Evolutionary conservation across 2,113 vertebrate genomes (phyloP).

Genomic region (Myotis yumanensis): DNA sequence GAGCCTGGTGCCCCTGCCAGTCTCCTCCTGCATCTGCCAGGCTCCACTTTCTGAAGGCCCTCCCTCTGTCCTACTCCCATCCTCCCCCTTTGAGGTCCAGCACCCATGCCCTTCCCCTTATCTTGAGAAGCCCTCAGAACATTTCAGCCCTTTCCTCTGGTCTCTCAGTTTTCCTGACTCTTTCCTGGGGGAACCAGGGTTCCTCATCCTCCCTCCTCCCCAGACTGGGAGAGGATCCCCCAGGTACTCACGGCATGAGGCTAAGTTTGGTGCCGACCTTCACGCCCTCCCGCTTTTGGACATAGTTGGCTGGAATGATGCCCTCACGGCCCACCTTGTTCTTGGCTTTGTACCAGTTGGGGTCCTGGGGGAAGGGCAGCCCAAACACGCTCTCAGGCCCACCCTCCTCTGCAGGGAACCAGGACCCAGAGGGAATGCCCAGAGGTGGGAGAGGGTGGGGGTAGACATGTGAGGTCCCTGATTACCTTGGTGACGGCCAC

Average conservation of each 20-base stretch:
- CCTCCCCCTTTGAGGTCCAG: not conserved
- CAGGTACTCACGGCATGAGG: slow-evolving; percentile 96
- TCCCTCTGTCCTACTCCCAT: too few relatives aligned
- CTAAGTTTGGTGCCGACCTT: slow-evolving; percentile 95
- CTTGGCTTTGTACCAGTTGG: slow-evolving; percentile 99
- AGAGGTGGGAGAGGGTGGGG: not conserved
- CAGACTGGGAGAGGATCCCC: not conserved
- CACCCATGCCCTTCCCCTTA: not conserved
- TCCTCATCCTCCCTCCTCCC: not conserved
- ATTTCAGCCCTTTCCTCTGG: not conserved
- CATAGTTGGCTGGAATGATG: slow-evolving; percentile 97
- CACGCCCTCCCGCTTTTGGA: slow-evolving; percentile 96
- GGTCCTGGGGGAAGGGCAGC: slow-evolving; percentile 85
- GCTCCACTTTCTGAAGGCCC: not conserved
- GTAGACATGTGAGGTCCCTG: not conserved
- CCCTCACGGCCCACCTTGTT: slow-evolving; percentile 93
- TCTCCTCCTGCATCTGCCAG: not conserved
- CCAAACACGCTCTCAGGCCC: not conserved
- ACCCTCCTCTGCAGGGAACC: not conserved
- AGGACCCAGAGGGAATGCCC: not conserved
- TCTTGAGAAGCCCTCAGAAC: not conserved
- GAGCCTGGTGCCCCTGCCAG: not conserved
- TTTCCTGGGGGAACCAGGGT: not conserved
- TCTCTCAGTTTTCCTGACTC: not conserved
- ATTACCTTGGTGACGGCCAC: slow-evolving; percentile 95